Evolutionary conservation across 2,888 invertebrate genomes (phyloP).

Genomic region (Aelia acuminata): DNA sequence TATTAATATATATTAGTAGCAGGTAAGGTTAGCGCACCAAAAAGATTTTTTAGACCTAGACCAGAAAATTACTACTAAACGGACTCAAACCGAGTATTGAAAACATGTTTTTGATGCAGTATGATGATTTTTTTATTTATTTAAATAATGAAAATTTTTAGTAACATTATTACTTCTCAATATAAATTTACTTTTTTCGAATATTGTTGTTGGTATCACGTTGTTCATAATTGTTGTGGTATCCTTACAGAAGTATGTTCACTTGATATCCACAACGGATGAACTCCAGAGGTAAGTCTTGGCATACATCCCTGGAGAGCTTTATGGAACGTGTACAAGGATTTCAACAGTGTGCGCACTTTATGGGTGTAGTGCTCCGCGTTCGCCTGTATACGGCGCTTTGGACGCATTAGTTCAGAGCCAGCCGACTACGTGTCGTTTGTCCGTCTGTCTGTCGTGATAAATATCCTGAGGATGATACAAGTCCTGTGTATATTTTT

Average conservation of each 20-base stretch:
- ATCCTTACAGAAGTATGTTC: not conserved
- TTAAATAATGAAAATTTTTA: too few relatives aligned
- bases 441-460: slow-evolving; percentile 5
- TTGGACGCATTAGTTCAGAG: not conserved
- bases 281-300: not conserved
- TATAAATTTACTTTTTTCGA: too few relatives aligned
- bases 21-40: too few relatives aligned
- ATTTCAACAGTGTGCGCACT: not conserved
- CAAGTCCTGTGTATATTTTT: slow-evolving; percentile 34
- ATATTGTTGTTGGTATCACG: too few relatives aligned
- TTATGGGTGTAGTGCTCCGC: not conserved
- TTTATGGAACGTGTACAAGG: slow-evolving; percentile 23
- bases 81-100: too few relatives aligned
- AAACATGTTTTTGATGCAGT: too few relatives aligned
- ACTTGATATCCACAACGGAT: not conserved
- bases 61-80: too few relatives aligned
- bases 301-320: not conserved
- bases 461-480: slow-evolving; percentile 26
- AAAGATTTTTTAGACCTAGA: too few relatives aligned
- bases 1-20: too few relatives aligned
- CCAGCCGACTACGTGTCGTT: not conserved
- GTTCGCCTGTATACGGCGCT: slow-evolving; percentile 6
- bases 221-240: too few relatives aligned
- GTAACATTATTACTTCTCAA: too few relatives aligned
- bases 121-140: too few relatives aligned